These are phyloP conservation scores for Entelurus aequoreus DNA, from an alignment of 2,113 vertebrate species.

Conservation along the genomic window DNA sequence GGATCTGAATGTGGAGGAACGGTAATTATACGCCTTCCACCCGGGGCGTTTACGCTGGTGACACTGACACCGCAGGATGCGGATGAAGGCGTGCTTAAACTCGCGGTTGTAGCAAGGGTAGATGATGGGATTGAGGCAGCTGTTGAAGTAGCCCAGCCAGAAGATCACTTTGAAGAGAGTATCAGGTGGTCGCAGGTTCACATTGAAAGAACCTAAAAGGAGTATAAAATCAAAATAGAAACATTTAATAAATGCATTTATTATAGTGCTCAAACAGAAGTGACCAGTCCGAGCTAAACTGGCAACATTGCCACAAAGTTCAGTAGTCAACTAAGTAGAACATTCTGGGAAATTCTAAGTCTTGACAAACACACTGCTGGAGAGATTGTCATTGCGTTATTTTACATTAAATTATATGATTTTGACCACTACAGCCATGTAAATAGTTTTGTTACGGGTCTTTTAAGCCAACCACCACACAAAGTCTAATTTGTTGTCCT, in stretches of 20 bases:
- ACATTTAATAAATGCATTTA: not conserved
- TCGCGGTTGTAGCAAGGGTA: slow-evolving; percentile 97
- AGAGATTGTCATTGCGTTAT: too few relatives aligned
- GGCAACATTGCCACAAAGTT: slow-evolving; percentile 38
- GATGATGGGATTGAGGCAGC: slow-evolving; percentile 96
- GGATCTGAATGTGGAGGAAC: slow-evolving; percentile 80
- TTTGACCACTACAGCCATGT: too few relatives aligned
- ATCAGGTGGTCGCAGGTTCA: slow-evolving; percentile 81
- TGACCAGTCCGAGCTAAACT: too few relatives aligned
- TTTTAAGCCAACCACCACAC: too few relatives aligned
- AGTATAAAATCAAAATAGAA: slow-evolving; percentile 18
- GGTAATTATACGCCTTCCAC: slow-evolving; percentile 83
- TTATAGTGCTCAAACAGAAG: not conserved
- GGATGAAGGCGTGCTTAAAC: slow-evolving; percentile 95
- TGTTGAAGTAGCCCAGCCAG: slow-evolving; percentile 98
- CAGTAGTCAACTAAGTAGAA: not conserved
- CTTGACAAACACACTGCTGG: not conserved
- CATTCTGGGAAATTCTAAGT: not conserved
- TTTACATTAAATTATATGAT: too few relatives aligned
- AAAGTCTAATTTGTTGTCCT: too few relatives aligned
- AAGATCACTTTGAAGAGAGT: slow-evolving; percentile 92
- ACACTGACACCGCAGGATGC: slow-evolving; percentile 86
- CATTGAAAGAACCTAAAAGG: slow-evolving; percentile 83
- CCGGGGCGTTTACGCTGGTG: slow-evolving; percentile 77
- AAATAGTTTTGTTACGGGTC: too few relatives aligned